A percentile compares a stretch with the other conserved stretches of the same genome.
Evolutionary conservation across 1,140 invertebrate genomes (phyloP).

Genomic region (Nixonia krombeini): DNA sequence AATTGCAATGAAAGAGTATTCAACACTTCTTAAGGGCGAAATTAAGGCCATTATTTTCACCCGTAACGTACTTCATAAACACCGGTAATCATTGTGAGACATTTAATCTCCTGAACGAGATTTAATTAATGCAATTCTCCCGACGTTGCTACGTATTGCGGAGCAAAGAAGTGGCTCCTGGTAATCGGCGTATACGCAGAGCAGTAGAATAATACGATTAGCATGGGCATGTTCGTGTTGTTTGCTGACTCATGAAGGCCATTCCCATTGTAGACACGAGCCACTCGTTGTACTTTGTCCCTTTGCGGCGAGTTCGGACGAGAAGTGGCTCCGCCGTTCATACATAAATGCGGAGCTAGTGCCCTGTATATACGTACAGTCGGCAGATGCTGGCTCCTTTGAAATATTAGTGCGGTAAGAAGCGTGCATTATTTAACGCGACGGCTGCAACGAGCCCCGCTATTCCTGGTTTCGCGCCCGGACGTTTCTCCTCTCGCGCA

Average conservation of each 20-base stretch:
- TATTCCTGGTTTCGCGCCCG: constrained; percentile 34
- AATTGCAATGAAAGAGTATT: too few species aligned
- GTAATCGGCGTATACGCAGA: constrained; percentile 21
- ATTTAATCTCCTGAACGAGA: constrained; percentile 19
- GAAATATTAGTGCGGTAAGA: constrained; percentile 59
- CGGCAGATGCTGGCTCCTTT: constrained; percentile 48
- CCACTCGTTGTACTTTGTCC: constrained; percentile 41
- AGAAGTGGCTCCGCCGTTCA: constrained; percentile 48
- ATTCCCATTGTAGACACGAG: constrained; percentile 30
- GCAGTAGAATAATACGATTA: constrained; percentile 37
- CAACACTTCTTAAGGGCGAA: too few species aligned
- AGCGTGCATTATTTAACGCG: constrained; percentile 60
- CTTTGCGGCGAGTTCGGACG: constrained; percentile 37
- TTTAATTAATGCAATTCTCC: constrained; percentile 22
- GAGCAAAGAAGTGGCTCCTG: constrained; percentile 20
- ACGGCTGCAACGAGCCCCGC: constrained; percentile 44
- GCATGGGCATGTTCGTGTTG: constrained; percentile 25
- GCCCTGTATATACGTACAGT: constrained; percentile 41
- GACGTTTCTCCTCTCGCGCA: constrained; percentile 27
- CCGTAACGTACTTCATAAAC: not conserved
- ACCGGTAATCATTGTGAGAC: not conserved
- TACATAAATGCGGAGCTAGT: constrained; percentile 57
- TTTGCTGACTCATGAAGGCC: constrained; percentile 38
- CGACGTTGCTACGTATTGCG: constrained; percentile 11
- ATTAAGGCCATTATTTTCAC: too few species aligned